Evolutionary conservation across 92 coral and sea anemone species (phyloP).

Genomic region (Paragorgia papillata): DNA sequence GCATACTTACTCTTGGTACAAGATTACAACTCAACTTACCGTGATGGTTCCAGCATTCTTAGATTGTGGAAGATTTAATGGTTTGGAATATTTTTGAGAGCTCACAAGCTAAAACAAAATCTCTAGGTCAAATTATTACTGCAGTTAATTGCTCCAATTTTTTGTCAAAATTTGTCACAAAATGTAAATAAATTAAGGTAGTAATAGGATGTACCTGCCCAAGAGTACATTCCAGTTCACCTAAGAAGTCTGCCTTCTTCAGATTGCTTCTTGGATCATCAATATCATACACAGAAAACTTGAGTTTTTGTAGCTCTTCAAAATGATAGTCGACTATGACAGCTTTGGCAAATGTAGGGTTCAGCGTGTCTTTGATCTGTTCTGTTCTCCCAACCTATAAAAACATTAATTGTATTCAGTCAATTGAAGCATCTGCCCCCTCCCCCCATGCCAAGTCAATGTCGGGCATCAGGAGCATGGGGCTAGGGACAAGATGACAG

Average conservation of each 20-base stretch:
- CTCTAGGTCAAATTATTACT: too few species aligned
- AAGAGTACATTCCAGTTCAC: slow-evolving; percentile 85
- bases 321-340: slow-evolving; percentile 82
- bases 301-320: slow-evolving; percentile 92
- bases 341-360: slow-evolving; percentile 82
- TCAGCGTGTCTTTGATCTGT: slow-evolving; percentile 73
- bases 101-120: slow-evolving; percentile 72
- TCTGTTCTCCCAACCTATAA: slow-evolving; percentile 96
- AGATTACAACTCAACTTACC: slow-evolving; percentile 47
- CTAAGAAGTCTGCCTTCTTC: slow-evolving; percentile 91
- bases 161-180: too few species aligned
- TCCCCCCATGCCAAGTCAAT: too few species aligned
- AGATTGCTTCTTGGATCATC: slow-evolving; percentile 72
- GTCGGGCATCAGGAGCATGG: too few species aligned
- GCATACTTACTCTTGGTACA: too few species aligned
- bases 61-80: slow-evolving; percentile 57
- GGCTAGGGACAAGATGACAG: too few species aligned
- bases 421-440: too few species aligned
- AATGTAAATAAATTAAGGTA: too few species aligned
- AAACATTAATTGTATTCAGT: not conserved
- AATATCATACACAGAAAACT: slow-evolving; percentile 83
- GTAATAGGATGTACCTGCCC: slow-evolving; percentile 91
- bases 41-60: slow-evolving; percentile 79
- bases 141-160: too few species aligned
- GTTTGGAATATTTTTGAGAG: slow-evolving; percentile 78